These are phyloP conservation scores for Halcyon badia DNA, from an alignment of 2,797 vertebrate species.

Conservation along the genomic window DNA sequence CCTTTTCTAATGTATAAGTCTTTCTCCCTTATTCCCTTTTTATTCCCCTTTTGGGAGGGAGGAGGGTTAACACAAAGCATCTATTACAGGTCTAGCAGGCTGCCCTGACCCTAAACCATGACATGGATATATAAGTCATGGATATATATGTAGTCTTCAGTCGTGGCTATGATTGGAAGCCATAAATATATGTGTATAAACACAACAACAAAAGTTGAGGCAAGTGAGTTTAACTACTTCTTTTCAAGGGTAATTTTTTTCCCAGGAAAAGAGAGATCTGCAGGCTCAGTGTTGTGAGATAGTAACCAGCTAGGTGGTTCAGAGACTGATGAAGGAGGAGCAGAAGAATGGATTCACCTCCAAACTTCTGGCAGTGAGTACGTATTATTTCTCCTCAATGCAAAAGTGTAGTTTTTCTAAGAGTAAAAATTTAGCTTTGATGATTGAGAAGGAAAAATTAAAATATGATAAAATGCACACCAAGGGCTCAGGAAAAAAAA, in stretches of 20 bases:
- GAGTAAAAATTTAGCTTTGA: not conserved
- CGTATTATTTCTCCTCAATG: not conserved
- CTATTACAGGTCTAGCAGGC: too few species aligned
- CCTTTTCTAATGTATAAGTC: too few species aligned
- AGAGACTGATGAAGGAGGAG: not conserved
- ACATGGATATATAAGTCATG: too few species aligned
- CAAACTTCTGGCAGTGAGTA: not conserved
- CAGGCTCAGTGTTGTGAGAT: not conserved
- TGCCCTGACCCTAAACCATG: too few species aligned
- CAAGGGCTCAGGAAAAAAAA: not conserved
- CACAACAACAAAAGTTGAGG: not conserved
- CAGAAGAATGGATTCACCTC: not conserved
- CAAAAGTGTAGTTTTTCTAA: not conserved
- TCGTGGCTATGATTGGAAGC: not conserved
- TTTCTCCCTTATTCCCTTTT: too few species aligned
- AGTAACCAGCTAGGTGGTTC: not conserved
- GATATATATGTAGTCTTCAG: fast-evolving
- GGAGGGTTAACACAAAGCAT: too few species aligned
- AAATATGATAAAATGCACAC: not conserved
- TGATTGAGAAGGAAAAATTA: not conserved
- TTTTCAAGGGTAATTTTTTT: not conserved
- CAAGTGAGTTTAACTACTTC: not conserved
- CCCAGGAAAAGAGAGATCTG: not conserved
- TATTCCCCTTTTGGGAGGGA: too few species aligned
- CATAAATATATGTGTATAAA: not conserved